Evolutionary conservation across 2,113 vertebrate genomes (phyloP), one percentile per base, ranked within the genome.

Genomic region (Platanista minor): DNA sequence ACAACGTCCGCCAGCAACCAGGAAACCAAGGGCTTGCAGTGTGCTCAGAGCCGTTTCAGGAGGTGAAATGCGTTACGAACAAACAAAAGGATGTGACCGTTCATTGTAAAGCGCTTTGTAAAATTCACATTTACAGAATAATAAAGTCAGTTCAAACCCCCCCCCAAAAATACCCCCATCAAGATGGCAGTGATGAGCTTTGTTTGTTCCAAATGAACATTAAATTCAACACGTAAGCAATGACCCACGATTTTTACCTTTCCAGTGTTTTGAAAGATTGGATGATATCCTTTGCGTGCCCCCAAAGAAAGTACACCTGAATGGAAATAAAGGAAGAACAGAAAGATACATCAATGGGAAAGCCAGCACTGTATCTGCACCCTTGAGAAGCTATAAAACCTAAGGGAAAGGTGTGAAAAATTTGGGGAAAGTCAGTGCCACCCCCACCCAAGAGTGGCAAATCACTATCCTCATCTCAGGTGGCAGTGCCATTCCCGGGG

Each of bases 281-380:
- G 98, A 99, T 99, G 98, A 99, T 98, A 90, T 99, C 99, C 97
- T 99, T 99, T 82, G 99, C 99, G 78, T 99, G 99, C 92, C 99
- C 99, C 99, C 99, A 99, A 74, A 99, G 99, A 97, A 99, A 99
- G 98, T 99, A 99, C 8, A 99, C 99, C 99, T 99, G 69, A 97
- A 98, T 17, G 81, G 96, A 96, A 97, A 95, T 25, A 69, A 97
- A 98, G 80, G 69, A 33, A 95, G 72, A 95, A 71, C 85, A 88
- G 57, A 78, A 77, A 61, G 39, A 46, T 2, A 3, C 15, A 1
- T 97, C 41, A 72, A 23, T 2, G 29, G 43, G 71, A n/a, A 59
- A 75, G 91, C 78, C 14, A 5, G n/a, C 49, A 31, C 71, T 59
- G 36, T 1, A 41, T 8, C 0, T 54, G n/a, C 15, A 86, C 5